These are phyloP conservation scores for Sogatella furcifera DNA, from an alignment of 1,140 invertebrate species.

Conservation along the genomic window DNA sequence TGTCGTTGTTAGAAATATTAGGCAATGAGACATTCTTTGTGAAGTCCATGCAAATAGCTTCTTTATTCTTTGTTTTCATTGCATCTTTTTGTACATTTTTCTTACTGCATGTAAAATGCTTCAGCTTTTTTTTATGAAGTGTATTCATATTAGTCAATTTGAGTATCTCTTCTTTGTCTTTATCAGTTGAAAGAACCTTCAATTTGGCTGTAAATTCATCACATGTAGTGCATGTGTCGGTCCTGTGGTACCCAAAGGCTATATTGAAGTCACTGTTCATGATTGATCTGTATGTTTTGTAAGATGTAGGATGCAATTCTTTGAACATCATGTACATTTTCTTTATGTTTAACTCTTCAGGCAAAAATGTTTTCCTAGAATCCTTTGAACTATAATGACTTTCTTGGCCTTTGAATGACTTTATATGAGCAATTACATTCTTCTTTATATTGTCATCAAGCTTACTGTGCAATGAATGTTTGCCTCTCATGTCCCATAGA, in stretches of 20 bases:
- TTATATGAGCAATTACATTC: not conserved
- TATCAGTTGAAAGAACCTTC: not conserved
- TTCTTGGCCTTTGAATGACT: conserved; percentile 9
- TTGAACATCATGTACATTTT: conserved; percentile 15
- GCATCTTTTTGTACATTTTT: conserved; percentile 6
- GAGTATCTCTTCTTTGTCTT: not conserved
- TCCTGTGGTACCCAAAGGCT: not conserved
- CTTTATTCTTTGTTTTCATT: conserved; percentile 6
- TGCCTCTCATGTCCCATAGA: not conserved
- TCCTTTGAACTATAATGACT: conserved; percentile 15
- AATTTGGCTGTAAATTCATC: not conserved
- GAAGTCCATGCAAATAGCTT: conserved; percentile 23
- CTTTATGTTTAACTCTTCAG: conserved; percentile 14
- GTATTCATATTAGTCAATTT: not conserved
- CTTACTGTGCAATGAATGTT: not conserved
- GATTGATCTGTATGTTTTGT: not conserved
- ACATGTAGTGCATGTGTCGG: not conserved
- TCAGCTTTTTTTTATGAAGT: conserved; percentile 12
- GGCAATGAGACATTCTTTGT: conserved; percentile 14
- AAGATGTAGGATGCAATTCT: conserved; percentile 8
- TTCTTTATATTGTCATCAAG: conserved; percentile 5
- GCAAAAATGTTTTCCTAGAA: conserved; percentile 15
- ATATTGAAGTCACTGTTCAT: not conserved
- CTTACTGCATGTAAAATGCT: conserved; percentile 22
- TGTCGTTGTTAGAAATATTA: conserved; percentile 22